phyloP scores from a whole-genome alignment of 2,113 vertebrate genomes.

The Chaenocephalus aceratus region DNA sequence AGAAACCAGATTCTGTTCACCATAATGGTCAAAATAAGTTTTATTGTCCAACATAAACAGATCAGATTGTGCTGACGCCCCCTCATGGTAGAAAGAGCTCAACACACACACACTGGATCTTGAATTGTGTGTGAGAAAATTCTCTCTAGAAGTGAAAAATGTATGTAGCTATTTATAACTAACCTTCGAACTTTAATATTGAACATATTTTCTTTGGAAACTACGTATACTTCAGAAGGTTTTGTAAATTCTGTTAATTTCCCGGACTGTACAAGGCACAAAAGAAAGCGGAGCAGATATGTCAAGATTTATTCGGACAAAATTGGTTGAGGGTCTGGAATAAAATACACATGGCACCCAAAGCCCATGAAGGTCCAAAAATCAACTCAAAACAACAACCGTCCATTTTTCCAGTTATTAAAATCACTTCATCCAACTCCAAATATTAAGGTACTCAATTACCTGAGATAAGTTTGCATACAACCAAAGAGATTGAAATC shows the following conservation, averaged over 20 bases:
- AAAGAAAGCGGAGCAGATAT: not conserved
- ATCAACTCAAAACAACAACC: not conserved
- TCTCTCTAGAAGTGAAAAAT: not conserved
- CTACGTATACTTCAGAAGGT: not conserved
- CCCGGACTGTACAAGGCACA: not conserved
- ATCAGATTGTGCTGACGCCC: conserved; percentile 12
- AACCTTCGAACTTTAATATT: not conserved
- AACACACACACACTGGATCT: conserved; percentile 2
- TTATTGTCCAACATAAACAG: not conserved
- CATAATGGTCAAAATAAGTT: not conserved
- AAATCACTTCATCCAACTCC: conserved; percentile 27
- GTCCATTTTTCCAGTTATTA: conserved; percentile 51
- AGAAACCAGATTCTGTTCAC: not conserved
- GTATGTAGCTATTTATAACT: too few species aligned
- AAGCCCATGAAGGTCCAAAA: conserved; percentile 5
- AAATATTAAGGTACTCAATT: conserved; percentile 57
- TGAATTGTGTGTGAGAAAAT: not conserved
- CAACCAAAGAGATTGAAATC: conserved; percentile 62
- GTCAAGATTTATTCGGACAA: conserved; percentile 65
- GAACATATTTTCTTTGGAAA: conserved; percentile 34
- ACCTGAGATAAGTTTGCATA: conserved; percentile 81
- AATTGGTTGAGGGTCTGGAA: conserved; percentile 35
- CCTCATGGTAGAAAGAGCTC: not conserved
- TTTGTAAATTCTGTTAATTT: not conserved
- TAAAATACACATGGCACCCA: conserved; percentile 55